Evolutionary conservation across 1,140 invertebrate genomes (phyloP).

Genomic region (Spodoptera frugiperda): DNA sequence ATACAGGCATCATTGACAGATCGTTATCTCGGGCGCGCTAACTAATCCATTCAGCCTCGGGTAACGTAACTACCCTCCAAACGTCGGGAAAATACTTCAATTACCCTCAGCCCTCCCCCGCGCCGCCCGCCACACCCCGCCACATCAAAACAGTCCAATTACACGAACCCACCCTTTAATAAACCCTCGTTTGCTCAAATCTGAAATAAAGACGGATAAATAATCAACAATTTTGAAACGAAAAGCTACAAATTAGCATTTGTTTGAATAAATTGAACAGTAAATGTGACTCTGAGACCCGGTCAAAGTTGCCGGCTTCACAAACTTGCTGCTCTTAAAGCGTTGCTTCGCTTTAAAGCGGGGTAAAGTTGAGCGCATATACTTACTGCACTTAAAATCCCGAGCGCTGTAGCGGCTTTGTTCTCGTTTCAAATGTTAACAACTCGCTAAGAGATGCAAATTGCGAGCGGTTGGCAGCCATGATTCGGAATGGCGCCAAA

Average conservation of each 20-base stretch:
- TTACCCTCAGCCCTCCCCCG: slow-evolving; percentile 67
- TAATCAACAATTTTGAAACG: slow-evolving; percentile 77
- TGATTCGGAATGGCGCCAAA: slow-evolving; percentile 81
- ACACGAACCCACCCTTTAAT: slow-evolving; percentile 80
- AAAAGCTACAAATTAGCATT: slow-evolving; percentile 80
- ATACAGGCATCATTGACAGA: slow-evolving; percentile 63
- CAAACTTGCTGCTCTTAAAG: slow-evolving; percentile 33
- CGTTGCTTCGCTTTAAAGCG: slow-evolving; percentile 58
- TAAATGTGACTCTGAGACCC: slow-evolving; percentile 74
- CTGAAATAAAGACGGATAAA: slow-evolving; percentile 80
- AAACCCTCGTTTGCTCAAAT: slow-evolving; percentile 76
- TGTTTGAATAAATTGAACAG: slow-evolving; percentile 80
- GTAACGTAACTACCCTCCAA: slow-evolving; percentile 69
- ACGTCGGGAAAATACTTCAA: slow-evolving; percentile 80
- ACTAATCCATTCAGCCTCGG: slow-evolving; percentile 79
- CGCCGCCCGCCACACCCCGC: slow-evolving; percentile 48
- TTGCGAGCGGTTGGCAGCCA: slow-evolving; percentile 79
- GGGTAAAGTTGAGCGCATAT: slow-evolving; percentile 35
- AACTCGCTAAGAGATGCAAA: slow-evolving; percentile 82
- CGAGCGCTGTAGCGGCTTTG: slow-evolving; percentile 63
- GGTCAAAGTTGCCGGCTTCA: slow-evolving; percentile 58
- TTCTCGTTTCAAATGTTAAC: slow-evolving; percentile 63
- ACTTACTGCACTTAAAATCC: slow-evolving; percentile 3
- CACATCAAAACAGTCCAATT: slow-evolving; percentile 82
- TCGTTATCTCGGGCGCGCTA: slow-evolving; percentile 63